Percentiles rank a stretch among this genome's conserved stretches.
Conservation (phyloP, 2,113 vertebrate species). For the Podarcis raffonei region DNA sequence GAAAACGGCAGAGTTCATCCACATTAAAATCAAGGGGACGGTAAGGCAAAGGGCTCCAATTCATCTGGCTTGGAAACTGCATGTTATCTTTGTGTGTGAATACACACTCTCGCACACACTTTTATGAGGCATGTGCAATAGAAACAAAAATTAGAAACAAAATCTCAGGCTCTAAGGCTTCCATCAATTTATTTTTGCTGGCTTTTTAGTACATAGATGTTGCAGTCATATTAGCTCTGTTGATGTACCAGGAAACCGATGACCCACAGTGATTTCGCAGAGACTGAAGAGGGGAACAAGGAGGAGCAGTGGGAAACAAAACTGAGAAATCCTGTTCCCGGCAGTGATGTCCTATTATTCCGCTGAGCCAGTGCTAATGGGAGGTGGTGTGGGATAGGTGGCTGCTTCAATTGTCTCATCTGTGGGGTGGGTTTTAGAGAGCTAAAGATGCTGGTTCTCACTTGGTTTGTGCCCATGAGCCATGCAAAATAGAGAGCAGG, state of each 20-base stretch:
- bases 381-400: background rate
- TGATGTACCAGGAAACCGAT: background rate
- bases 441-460: accelerated
- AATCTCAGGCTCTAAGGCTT: background rate
- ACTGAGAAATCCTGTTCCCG: accelerated
- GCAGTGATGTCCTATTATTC: background rate
- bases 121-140: background rate
- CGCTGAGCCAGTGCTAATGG: background rate
- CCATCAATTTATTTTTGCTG: too few species aligned
- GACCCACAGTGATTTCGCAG: background rate
- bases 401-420: background rate
- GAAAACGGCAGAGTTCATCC: background rate
- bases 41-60: background rate
- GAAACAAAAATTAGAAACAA: background rate
- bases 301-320: background rate
- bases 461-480: background rate
- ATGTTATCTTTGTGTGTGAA: background rate
- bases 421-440: background rate
- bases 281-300: too few species aligned
- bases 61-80: background rate
- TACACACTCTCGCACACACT: background rate
- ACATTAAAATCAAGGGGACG: background rate
- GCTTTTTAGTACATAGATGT: background rate
- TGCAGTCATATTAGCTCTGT: background rate
- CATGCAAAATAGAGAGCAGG: accelerated